phyloP scores from a whole-genome alignment of 2,888 invertebrate species.

The Tetragonula carbonaria region DNA sequence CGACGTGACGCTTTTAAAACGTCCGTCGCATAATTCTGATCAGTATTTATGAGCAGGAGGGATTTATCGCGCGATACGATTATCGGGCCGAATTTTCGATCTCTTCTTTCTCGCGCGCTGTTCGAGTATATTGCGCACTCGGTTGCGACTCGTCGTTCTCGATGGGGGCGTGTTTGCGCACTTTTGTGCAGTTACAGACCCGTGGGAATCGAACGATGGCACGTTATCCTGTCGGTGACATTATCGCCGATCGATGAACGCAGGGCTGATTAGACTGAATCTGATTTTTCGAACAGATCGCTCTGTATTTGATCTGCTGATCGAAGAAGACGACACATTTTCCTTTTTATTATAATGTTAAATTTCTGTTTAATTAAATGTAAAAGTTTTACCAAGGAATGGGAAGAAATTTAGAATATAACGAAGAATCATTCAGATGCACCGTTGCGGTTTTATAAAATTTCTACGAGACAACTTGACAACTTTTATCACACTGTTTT shows the following conservation, averaged over 20 bases:
- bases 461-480: too few relatives aligned
- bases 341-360: not conserved
- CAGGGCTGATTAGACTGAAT: conserved; percentile 4
- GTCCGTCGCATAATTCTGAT: conserved; percentile 38
- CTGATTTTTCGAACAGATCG: not conserved
- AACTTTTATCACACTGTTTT: too few relatives aligned
- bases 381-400: too few relatives aligned
- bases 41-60: conserved; percentile 27
- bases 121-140: not conserved
- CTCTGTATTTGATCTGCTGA: not conserved
- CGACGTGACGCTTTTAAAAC: conserved; percentile 17
- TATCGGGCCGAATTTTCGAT: conserved; percentile 14
- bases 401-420: too few relatives aligned
- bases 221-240: not conserved
- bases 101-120: not conserved
- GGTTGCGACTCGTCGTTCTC: not conserved
- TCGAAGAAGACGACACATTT: not conserved
- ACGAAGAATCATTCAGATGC: too few relatives aligned
- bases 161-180: conserved; percentile 12
- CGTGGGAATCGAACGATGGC: conserved; percentile 19
- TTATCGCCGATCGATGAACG: conserved; percentile 18
- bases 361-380: not conserved
- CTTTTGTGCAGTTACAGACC: conserved; percentile 19
- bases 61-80: conserved; percentile 34
- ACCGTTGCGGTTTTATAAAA: too few relatives aligned